Conservation (phyloP, 2,888 invertebrate species). For the Steinernema scapterisci region DNA sequence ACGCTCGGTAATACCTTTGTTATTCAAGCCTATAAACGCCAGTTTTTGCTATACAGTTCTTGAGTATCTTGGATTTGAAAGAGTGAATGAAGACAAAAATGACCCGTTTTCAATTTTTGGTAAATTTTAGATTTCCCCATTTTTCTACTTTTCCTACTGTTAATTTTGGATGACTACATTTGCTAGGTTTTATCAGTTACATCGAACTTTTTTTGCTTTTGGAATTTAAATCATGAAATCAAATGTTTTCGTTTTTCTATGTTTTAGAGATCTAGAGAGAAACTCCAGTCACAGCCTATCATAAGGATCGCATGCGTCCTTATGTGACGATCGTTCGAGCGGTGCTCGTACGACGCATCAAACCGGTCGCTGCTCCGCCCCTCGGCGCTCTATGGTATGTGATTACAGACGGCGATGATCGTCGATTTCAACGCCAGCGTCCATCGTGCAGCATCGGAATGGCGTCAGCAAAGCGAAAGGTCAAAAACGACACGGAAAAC, state of each 20-base stretch:
- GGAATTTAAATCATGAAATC: not conserved
- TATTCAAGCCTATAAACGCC: too few relatives aligned
- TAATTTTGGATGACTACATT: not conserved
- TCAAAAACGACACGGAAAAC: not conserved
- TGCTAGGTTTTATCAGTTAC: too few relatives aligned
- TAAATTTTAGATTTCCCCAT: too few relatives aligned
- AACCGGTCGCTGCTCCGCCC: conserved; percentile 11
- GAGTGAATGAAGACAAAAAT: too few relatives aligned
- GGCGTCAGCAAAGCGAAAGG: conserved; percentile 9
- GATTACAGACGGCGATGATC: conserved; percentile 1
- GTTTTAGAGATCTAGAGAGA: conserved; percentile 26
- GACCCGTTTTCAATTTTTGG: too few relatives aligned
- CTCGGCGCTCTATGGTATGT: not conserved
- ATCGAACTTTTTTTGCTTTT: not conserved
- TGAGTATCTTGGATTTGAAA: too few relatives aligned
- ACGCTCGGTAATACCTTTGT: too few relatives aligned
- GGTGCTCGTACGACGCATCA: not conserved
- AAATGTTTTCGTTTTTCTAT: conserved; percentile 17
- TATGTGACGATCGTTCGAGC: conserved; percentile 23
- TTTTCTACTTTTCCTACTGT: too few relatives aligned
- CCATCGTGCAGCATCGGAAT: not conserved
- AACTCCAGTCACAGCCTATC: conserved; percentile 26
- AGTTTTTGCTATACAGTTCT: too few relatives aligned
- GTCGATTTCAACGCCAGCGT: conserved; percentile 9
- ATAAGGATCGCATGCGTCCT: conserved; percentile 33